Conservation (phyloP, 2,888 invertebrate genomes). For the Troides oblongomaculatus region DNA sequence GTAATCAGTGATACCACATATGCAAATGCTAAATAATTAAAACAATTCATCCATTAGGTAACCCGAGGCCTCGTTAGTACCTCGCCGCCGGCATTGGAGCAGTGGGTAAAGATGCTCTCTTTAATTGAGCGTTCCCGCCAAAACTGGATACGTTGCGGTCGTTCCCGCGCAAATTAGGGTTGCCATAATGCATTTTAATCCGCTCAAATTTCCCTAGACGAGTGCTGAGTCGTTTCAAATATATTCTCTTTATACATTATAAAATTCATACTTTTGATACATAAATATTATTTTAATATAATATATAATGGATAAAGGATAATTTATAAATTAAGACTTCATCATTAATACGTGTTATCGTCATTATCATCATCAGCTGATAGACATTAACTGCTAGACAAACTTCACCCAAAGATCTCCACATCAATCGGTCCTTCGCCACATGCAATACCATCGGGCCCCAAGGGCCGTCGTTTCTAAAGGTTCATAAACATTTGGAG, state of each 20-base stretch:
- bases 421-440: too few species aligned
- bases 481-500: too few species aligned
- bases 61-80: slow-evolving; percentile 38
- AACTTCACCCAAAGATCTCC: too few species aligned
- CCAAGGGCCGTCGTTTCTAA: too few species aligned
- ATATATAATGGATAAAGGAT: too few species aligned
- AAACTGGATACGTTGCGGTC: slow-evolving; percentile 27
- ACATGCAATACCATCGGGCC: too few species aligned
- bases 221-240: slow-evolving; percentile 1
- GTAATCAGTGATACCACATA: slow-evolving; percentile 6
- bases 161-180: slow-evolving; percentile 28
- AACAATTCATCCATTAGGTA: slow-evolving; percentile 41
- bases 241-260: slow-evolving; percentile 5
- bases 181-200: slow-evolving; percentile 30
- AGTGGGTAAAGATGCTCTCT: slow-evolving; percentile 38
- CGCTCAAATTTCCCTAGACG: slow-evolving; percentile 27
- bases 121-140: slow-evolving; percentile 33
- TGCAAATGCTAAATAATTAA: slow-evolving; percentile 33
- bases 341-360: too few species aligned
- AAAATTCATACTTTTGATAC: not conserved
- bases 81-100: slow-evolving; percentile 39
- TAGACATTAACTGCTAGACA: too few species aligned
- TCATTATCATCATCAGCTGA: too few species aligned
- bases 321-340: too few species aligned
- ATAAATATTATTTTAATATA: too few species aligned